These are phyloP conservation scores for Patella pellucida DNA, from an alignment of 2,888 invertebrate genomes.

Conservation along the genomic window DNA sequence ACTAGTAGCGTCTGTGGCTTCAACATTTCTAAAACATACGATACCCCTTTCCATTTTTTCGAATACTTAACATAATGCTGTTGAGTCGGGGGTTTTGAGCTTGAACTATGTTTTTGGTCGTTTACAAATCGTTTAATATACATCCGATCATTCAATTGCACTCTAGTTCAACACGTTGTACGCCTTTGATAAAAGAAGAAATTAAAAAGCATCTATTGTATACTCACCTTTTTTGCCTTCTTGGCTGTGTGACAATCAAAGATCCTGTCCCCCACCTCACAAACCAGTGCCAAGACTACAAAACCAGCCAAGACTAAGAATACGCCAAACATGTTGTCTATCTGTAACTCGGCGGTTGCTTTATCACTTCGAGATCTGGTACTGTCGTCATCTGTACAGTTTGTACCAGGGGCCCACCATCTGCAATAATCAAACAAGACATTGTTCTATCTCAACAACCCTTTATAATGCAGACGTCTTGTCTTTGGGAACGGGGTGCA, in stretches of 20 bases:
- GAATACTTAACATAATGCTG: too few relatives aligned
- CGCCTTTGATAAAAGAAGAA: too few relatives aligned
- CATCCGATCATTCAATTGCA: too few relatives aligned
- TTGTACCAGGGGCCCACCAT: slow-evolving; percentile 52
- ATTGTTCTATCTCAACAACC: neutral
- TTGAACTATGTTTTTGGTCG: too few relatives aligned
- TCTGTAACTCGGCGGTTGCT: slow-evolving; percentile 54
- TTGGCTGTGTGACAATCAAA: neutral
- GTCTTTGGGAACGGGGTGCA: neutral
- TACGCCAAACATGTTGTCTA: slow-evolving; percentile 63
- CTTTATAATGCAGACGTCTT: neutral
- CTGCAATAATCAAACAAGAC: slow-evolving; percentile 29
- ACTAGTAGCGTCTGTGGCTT: too few relatives aligned
- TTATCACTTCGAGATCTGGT: slow-evolving; percentile 41
- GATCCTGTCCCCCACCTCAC: slow-evolving; percentile 43
- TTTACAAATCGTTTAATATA: too few relatives aligned
- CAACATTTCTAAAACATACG: too few relatives aligned
- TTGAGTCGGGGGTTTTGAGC: too few relatives aligned
- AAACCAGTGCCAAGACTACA: slow-evolving; percentile 47
- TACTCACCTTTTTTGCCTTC: too few relatives aligned
- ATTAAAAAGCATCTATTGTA: too few relatives aligned
- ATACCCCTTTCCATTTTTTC: too few relatives aligned
- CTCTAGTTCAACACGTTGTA: too few relatives aligned
- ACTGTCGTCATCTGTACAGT: slow-evolving; percentile 46
- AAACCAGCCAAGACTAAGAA: slow-evolving; percentile 56